These are phyloP conservation scores for Myopa testacea DNA, from an alignment of 2,888 invertebrate species.

Conservation along the genomic window DNA sequence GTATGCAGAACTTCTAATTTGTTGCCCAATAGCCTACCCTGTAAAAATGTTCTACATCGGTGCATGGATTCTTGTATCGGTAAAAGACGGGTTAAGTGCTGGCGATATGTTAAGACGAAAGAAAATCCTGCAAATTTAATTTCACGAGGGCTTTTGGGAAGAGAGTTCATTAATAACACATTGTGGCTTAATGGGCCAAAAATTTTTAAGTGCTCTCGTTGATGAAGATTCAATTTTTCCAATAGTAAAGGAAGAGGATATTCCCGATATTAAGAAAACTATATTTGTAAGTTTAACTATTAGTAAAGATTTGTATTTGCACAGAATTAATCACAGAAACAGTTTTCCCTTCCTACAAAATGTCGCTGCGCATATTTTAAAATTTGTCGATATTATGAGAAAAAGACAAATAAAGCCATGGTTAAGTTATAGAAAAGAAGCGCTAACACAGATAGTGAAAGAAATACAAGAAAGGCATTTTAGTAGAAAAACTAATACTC, in stretches of 20 bases:
- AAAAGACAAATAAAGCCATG: not conserved
- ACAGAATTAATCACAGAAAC: not conserved
- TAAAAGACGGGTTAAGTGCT: too few relatives aligned
- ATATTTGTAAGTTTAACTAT: not conserved
- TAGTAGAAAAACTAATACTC: not conserved
- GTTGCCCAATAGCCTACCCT: too few relatives aligned
- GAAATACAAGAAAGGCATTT: slow-evolving; percentile 6
- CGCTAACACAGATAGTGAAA: not conserved
- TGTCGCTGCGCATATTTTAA: not conserved
- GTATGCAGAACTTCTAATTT: too few relatives aligned
- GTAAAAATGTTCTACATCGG: too few relatives aligned
- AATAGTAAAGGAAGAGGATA: not conserved
- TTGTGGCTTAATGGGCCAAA: slow-evolving; percentile 3
- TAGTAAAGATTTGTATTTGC: too few relatives aligned
- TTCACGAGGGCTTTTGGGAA: not conserved
- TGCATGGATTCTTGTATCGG: too few relatives aligned
- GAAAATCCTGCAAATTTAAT: slow-evolving; percentile 16
- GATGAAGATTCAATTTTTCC: too few relatives aligned
- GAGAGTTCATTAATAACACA: not conserved
- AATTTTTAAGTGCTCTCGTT: too few relatives aligned
- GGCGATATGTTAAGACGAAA: not conserved
- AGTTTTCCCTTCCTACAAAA: not conserved
- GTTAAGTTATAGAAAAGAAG: not conserved
- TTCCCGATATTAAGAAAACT: slow-evolving; percentile 5
- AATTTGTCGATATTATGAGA: not conserved